These are phyloP conservation scores for Asteroscopus sphinx DNA, from an alignment of 2,888 invertebrate species.

Conservation along the genomic window DNA sequence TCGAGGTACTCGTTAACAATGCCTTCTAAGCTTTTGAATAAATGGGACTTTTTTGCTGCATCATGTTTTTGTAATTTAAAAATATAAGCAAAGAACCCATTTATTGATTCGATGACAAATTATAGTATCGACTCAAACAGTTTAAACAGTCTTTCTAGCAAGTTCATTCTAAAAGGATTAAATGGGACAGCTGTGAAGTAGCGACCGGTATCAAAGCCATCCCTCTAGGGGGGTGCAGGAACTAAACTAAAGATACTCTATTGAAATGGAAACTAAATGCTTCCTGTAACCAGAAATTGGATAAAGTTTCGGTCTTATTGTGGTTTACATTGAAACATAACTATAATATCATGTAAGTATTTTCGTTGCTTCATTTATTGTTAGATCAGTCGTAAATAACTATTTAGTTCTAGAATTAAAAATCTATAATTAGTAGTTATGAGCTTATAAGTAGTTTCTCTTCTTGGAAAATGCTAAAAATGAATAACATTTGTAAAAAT, in stretches of 20 bases:
- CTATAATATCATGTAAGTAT: slow-evolving; percentile 4
- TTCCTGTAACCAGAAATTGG: slow-evolving; percentile 51
- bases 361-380: too few relatives aligned
- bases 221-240: slow-evolving; percentile 7
- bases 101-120: slow-evolving; percentile 30
- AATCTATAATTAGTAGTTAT: too few relatives aligned
- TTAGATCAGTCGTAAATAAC: too few relatives aligned
- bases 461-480: too few relatives aligned
- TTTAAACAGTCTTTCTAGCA: slow-evolving; percentile 26
- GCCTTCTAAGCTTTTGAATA: slow-evolving; percentile 57
- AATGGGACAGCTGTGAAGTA: slow-evolving; percentile 19
- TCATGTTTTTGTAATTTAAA: slow-evolving; percentile 63
- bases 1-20: slow-evolving; percentile 58
- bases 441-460: too few relatives aligned
- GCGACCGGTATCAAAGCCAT: slow-evolving; percentile 9
- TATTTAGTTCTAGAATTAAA: too few relatives aligned
- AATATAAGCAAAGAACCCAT: slow-evolving; percentile 38
- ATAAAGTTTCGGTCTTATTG: slow-evolving; percentile 55
- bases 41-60: slow-evolving; percentile 56
- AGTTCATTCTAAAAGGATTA: slow-evolving; percentile 19
- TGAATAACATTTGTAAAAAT: too few relatives aligned
- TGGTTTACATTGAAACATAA: slow-evolving; percentile 45
- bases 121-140: slow-evolving; percentile 40
- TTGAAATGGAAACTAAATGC: slow-evolving; percentile 58
- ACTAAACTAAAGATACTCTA: slow-evolving; percentile 36